Evolutionary conservation across 2,797 vertebrate genomes (phyloP), one percentile per base, ranked within the genome.

Genomic region (Acestrorhynchus altus): DNA sequence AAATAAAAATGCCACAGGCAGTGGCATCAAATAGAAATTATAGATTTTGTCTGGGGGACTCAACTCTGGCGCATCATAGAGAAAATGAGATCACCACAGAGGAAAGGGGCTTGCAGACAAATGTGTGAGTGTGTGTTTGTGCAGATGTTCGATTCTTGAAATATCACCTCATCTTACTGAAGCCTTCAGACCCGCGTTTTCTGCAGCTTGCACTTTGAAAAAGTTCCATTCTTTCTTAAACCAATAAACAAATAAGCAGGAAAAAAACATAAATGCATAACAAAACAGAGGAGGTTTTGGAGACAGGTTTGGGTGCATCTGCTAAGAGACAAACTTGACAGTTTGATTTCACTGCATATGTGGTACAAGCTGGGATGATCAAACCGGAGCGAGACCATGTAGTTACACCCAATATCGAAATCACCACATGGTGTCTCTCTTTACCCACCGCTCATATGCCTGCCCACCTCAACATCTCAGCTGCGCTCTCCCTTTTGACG

Each of bases 1-100:
- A 74, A 35, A 51, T 12, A 73, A 80, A 77, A 78, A 87, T 81
- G 81, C 78, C 65, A 85, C 77, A 87, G 89, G 86, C 88, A 90
- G 86, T 88, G 83, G 85, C 88, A 88, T 92, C 90, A 92, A 91
- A 91, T 91, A 91, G 87, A 89, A 91, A 92, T 92, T 89, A 93
- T 93, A 86, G 92, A 93, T 93, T 93, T 92, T 92, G 90, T 92
- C 90, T 93, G 90, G 85, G 86, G 89, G 87, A 88, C 85, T 86
- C 74, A 72, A 86, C 87, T 74, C 57, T 70, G 81, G 80, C 74
- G 80, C 85, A 86, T 86, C 88, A 87, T 86, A 83, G 85, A 88
- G 87, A 92, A 88, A 93, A 93, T 87, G 84, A 88, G 91, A 87
- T 89, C 85, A 82, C 79, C 16, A 18, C 81, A 86, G 86, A 80